These are phyloP conservation scores for Anguilla megastoma DNA, from an alignment of 2,797 vertebrate genomes.

Conservation along the genomic window DNA sequence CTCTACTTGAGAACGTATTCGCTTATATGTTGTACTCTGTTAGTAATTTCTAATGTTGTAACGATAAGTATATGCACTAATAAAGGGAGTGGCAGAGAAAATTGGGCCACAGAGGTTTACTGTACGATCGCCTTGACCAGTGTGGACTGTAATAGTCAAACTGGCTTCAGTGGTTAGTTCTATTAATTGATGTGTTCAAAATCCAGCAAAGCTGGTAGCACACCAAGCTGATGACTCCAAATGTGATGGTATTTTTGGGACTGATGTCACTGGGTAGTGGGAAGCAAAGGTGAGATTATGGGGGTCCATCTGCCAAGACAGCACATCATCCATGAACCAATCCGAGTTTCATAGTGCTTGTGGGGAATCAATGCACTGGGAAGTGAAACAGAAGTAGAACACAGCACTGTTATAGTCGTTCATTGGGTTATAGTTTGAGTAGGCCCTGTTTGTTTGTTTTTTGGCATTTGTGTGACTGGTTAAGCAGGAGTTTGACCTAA, in stretches of 20 bases:
- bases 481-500: background rate
- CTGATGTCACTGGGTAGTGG: background rate
- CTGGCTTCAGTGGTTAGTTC: no score
- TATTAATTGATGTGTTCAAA: background rate
- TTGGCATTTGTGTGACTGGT: background rate
- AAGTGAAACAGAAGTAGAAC: background rate
- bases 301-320: background rate
- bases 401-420: background rate
- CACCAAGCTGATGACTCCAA: background rate
- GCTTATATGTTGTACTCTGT: no score
- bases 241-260: background rate
- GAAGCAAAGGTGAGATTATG: background rate
- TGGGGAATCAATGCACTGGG: background rate
- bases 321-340: background rate
- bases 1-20: background rate
- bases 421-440: background rate
- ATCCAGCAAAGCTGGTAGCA: background rate
- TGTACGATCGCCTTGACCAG: background rate
- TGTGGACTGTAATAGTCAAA: no score
- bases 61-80: background rate
- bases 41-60: background rate
- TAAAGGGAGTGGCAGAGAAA: background rate
- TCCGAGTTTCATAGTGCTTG: background rate
- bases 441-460: background rate
- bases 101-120: background rate